Percentiles rank a stretch among this genome's conserved stretches.
phyloP scores from a whole-genome alignment of 2,888 invertebrate species.

The Erannis defoliaria region DNA sequence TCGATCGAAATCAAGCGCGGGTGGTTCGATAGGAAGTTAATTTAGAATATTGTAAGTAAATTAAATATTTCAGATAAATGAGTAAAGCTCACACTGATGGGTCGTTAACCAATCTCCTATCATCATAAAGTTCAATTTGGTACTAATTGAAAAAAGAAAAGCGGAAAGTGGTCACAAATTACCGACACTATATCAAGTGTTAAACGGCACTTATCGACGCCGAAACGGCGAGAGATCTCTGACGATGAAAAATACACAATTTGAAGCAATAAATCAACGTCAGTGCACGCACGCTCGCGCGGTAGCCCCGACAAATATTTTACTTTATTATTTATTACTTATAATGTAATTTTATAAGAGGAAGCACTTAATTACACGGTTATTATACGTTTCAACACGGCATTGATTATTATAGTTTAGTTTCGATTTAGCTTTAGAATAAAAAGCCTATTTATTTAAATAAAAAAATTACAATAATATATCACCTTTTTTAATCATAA shows the following conservation, averaged over 20 bases:
- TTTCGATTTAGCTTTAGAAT: constrained; percentile 25
- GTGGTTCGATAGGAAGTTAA: constrained; percentile 53
- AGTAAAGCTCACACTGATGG: constrained; percentile 55
- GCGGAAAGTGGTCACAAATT: constrained; percentile 79
- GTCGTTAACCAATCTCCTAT: constrained; percentile 63
- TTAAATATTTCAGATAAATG: constrained; percentile 59
- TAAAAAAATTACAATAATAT: neutral
- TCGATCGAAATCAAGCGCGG: constrained; percentile 46
- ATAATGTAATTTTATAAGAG: constrained; percentile 69
- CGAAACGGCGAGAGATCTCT: constrained; percentile 78
- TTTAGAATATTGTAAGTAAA: constrained; percentile 52
- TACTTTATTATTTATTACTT: constrained; percentile 78
- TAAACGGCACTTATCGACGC: constrained; percentile 84
- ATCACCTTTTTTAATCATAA: no score
- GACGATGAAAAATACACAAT: constrained; percentile 85
- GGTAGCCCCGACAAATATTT: constrained; percentile 72
- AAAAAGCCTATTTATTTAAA: constrained; percentile 25
- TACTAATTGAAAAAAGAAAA: constrained; percentile 84
- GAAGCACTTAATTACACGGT: constrained; percentile 68
- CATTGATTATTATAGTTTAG: constrained; percentile 42
- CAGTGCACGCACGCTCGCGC: constrained; percentile 55
- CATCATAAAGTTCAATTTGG: constrained; percentile 78
- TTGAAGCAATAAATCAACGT: constrained; percentile 82
- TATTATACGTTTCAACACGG: constrained; percentile 52
- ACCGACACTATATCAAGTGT: constrained; percentile 86